phyloP scores from a whole-genome alignment of 2,113 vertebrate genomes.

The Cololabis saira region DNA sequence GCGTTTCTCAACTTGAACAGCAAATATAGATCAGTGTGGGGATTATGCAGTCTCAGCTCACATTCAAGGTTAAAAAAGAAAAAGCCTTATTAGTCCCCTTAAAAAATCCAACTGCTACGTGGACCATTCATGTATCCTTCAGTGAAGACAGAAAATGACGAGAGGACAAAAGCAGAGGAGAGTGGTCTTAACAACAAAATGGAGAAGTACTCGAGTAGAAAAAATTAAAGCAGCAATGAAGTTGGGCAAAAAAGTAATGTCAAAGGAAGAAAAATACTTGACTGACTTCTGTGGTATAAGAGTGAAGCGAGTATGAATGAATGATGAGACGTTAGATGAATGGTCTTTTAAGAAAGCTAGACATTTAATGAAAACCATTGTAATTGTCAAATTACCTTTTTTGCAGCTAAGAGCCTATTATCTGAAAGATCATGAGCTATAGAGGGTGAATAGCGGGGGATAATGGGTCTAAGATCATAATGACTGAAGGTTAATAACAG shows the following conservation, averaged over 20 bases:
- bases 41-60: slow-evolving; percentile 17
- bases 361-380: slow-evolving; percentile 59
- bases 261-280: slow-evolving; percentile 21
- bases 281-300: slow-evolving; percentile 15
- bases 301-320: slow-evolving; percentile 32
- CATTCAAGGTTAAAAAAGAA: slow-evolving; percentile 48
- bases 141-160: slow-evolving; percentile 26
- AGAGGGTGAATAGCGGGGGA: slow-evolving; percentile 33
- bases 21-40: slow-evolving; percentile 30
- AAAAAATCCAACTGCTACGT: slow-evolving; percentile 31
- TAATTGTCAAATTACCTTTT: slow-evolving; percentile 62
- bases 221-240: slow-evolving; percentile 26
- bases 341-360: slow-evolving; percentile 33
- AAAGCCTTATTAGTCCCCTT: slow-evolving; percentile 48
- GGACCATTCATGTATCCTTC: slow-evolving; percentile 30
- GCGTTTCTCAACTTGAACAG: slow-evolving; percentile 27
- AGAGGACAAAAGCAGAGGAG: slow-evolving; percentile 16
- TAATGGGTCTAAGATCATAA: slow-evolving; percentile 36
- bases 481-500: slow-evolving; percentile 17
- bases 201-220: slow-evolving; percentile 9
- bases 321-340: slow-evolving; percentile 33
- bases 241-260: slow-evolving; percentile 29
- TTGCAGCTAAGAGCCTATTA: slow-evolving; percentile 47
- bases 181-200: slow-evolving; percentile 20
- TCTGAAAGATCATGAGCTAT: slow-evolving; percentile 33